Evolutionary conservation across 2,797 vertebrate genomes (phyloP).

Genomic region (Cossypha heuglini): DNA sequence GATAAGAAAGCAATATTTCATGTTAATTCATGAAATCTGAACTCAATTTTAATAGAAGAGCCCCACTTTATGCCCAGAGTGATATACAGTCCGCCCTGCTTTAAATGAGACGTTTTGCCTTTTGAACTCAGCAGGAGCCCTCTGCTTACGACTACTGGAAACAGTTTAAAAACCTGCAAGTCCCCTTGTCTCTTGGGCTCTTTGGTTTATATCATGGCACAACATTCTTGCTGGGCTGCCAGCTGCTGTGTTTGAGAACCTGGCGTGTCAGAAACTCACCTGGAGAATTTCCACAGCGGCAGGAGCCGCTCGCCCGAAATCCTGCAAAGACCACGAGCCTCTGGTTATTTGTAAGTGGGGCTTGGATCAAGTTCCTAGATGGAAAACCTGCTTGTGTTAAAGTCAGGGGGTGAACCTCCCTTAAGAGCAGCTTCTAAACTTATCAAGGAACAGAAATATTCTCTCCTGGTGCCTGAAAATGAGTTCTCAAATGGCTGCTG

Average conservation of each 20-base stretch:
- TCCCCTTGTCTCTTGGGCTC: neutral
- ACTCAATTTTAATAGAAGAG: constrained; percentile 59
- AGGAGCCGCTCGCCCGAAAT: accelerated
- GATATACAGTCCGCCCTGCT: constrained; percentile 21
- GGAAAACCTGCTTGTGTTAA: neutral
- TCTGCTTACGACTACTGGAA: constrained; percentile 47
- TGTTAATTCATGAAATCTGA: constrained; percentile 56
- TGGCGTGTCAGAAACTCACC: neutral
- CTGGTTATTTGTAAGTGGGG: neutral
- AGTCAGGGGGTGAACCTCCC: neutral
- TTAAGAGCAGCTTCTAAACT: neutral
- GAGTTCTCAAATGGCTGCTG: neutral
- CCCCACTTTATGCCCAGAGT: constrained; percentile 37
- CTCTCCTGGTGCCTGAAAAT: neutral
- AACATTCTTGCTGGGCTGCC: neutral
- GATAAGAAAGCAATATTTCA: constrained; percentile 56
- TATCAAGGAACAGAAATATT: neutral
- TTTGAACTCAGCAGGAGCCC: constrained; percentile 67
- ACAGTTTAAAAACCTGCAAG: constrained; percentile 10
- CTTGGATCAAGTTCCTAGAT: neutral
- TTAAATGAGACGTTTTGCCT: constrained; percentile 46
- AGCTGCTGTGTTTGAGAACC: neutral
- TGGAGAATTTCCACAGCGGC: neutral
- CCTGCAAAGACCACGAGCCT: accelerated
- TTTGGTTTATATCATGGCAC: constrained; percentile 29